phyloP scores from a whole-genome alignment of 2,797 vertebrate genomes.

The Coranthus polyacanthus region DNA sequence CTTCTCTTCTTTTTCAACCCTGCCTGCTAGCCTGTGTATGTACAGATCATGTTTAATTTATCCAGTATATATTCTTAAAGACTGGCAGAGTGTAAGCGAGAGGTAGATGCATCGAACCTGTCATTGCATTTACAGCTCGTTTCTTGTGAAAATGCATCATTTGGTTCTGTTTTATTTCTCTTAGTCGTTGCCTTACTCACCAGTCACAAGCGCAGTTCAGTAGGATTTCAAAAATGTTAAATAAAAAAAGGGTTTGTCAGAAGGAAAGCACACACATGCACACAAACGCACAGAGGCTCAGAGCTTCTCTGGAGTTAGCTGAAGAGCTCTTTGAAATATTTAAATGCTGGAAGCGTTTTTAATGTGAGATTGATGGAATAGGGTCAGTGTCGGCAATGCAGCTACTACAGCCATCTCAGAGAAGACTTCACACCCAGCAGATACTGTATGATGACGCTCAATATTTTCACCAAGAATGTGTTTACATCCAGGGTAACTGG shows the following conservation, averaged over 20 bases:
- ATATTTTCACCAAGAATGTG: conserved; percentile 37
- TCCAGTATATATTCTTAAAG: conserved; percentile 28
- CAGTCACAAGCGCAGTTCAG: conserved; percentile 35
- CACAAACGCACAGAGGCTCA: conserved; percentile 24
- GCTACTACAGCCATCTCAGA: conserved; percentile 55
- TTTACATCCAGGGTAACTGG: conserved; percentile 28
- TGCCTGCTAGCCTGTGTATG: conserved; percentile 20
- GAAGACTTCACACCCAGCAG: conserved; percentile 45
- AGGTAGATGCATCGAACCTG: background rate
- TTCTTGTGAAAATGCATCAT: conserved; percentile 2
- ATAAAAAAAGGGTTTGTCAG: conserved; percentile 39
- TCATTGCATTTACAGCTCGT: conserved; percentile 17
- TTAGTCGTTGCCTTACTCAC: conserved; percentile 21
- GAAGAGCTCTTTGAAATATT: conserved; percentile 84
- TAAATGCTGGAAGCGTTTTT: conserved; percentile 78
- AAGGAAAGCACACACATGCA: conserved; percentile 26
- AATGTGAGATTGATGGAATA: conserved; percentile 84
- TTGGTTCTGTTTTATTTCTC: conserved; percentile 12
- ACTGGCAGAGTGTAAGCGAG: conserved; percentile 10
- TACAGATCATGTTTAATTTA: conserved; percentile 43
- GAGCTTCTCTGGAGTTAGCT: conserved; percentile 63
- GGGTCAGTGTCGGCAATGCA: conserved; percentile 74
- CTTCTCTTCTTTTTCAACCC: conserved; percentile 21
- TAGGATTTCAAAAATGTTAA: conserved; percentile 11
- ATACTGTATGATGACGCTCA: conserved; percentile 40